Evolutionary conservation across 2,888 invertebrate genomes (phyloP).

Genomic region (Cantharis flavilabris): DNA sequence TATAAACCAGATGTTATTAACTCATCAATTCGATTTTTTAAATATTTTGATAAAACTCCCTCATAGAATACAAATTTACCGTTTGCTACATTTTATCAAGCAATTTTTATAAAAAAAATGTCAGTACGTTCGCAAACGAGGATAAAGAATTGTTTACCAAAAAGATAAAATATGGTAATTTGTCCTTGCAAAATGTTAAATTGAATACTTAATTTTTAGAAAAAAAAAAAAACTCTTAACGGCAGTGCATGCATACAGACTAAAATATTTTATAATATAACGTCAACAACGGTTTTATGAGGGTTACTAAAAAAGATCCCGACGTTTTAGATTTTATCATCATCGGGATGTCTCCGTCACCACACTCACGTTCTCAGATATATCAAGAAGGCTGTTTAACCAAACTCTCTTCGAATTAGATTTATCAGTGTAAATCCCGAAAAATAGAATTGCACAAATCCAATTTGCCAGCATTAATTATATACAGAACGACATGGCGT

Average conservation of each 20-base stretch:
- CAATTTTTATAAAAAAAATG: not conserved
- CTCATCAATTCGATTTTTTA: not conserved
- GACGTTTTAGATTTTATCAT: no score
- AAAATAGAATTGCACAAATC: no score
- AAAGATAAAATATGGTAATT: not conserved
- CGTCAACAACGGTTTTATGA: not conserved
- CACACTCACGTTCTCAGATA: no score
- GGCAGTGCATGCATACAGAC: not conserved
- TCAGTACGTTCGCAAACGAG: not conserved
- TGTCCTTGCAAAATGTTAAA: not conserved
- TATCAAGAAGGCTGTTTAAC: no score
- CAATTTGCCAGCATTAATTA: no score
- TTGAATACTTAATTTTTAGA: not conserved
- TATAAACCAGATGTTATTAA: not conserved
- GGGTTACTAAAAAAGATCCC: no score
- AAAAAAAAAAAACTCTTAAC: not conserved
- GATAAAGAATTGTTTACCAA: not conserved
- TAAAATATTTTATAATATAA: not conserved
- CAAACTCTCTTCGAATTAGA: no score
- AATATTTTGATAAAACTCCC: not conserved
- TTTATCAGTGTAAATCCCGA: no score
- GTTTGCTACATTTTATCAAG: not conserved
- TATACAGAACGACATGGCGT: no score
- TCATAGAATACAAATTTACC: not conserved
- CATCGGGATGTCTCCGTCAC: no score